Base-by-base conservation (phyloP, 2,888 invertebrate genomes). In the Sinelater perroti region DNA sequence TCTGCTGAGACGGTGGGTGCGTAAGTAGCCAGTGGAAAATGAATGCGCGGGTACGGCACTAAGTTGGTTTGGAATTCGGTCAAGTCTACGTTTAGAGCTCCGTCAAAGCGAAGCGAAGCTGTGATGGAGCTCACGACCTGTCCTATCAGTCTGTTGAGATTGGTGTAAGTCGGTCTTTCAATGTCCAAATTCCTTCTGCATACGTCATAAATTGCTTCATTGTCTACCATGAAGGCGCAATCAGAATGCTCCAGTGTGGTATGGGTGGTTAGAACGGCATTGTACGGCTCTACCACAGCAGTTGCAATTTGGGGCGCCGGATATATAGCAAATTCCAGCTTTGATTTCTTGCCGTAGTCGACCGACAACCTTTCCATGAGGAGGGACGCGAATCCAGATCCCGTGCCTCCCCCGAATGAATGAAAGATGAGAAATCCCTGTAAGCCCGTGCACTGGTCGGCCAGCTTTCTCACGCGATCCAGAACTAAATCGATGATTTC, bases 401-500 rank as follows among this genome's bases (percentile, higher is more conserved):
- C 86, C 60, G 84, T 87, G 28, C 85, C 86, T 7, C 78, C 83
- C 61, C 78, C 85, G 61, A 87, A 87, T 11, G 83, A 83, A 70
- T 87, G 86, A 78, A 87, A 87, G 65, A 87, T 81, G 44, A 87
- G 76, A 72, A 86, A 86, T 24, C 85, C 86, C 65, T 82, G 81
- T 1, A 78, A 81, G 4, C 84, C 83, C 17, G 80, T 79, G 71
- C 86, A 85, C 73, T 82, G 82, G 63, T 85, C 85, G 4, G 90
- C 82, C 64, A 89, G 78, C 71, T 87, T 89, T 54, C 88, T 78
- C 56, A 89, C 81, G 18, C 89, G 79, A 68, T 87, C 84, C 75
- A 86, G 82, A 1, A 88, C 88, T 1, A 85, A 82, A 31, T 84
- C 86, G 40, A 90, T 84, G 35, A 90, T 83, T 71, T 90, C 89